Evolutionary conservation across 2,113 vertebrate species (phyloP), one percentile per base, ranked within the genome.

Genomic region (Hyla sarda): DNA sequence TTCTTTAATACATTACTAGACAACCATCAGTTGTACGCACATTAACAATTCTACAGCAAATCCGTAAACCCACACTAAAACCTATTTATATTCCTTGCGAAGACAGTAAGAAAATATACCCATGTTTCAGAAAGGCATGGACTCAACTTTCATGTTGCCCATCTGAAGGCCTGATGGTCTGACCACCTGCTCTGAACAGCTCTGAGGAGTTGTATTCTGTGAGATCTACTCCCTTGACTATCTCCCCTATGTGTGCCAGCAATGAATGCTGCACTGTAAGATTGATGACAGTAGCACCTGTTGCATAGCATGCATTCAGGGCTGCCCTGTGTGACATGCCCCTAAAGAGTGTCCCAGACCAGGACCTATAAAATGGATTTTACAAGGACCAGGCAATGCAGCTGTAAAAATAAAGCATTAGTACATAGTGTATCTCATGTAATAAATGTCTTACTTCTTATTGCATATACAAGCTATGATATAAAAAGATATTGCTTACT

Each of bases 261-360:
- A 58, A 58, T 72, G 77, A 71, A 48, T 60, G 41, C 56, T 69
- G 65, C 11, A 13, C 85, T 50, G 69, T 45, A 12, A 62, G 85
- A 87, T 87, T n/a, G 77, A 87, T 82, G 73, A 50, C 77, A 82
- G 5, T 4, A 60, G n/a, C 85, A 87, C 85, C 85, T 87, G 85
- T 54, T 25, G 48, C 85, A 62, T 60, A 52, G 16, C 76, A 82
- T 16, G 17, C 78, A 81, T 81, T 62, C 78, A 62, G 34, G 34
- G 10, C 37, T 45, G 12, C 8, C 32, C 76, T 56, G 19, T 58
- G 19, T 79, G 52, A 79, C 28, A 79, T 47, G 72, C 23, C 17
- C 72, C 72, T 8, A 75, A 48, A 41, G 14, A n/a, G 10, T 62
- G 54, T 21, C 34, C n/a, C n/a, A 65, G 14, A 58, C 41, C 78